Percentiles rank a stretch among this genome's conserved stretches.
phyloP scores from a whole-genome alignment of 2,888 invertebrate genomes.

The Dendrolimus pini region DNA sequence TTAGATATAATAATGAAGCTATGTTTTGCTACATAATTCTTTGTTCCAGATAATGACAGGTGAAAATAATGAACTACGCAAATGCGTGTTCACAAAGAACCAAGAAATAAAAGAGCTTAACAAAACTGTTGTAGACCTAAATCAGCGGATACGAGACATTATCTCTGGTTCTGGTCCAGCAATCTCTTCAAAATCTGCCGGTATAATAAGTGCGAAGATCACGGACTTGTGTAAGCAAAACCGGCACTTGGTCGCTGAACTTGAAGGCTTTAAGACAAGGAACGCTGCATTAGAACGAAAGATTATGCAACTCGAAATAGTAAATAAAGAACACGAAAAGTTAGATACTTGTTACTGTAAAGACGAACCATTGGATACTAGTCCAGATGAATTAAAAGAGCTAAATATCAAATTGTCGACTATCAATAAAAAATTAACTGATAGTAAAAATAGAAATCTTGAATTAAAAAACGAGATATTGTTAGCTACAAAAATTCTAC shows the following conservation, averaged over 20 bases:
- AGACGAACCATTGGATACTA: slow-evolving; percentile 58
- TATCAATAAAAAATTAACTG: slow-evolving; percentile 80
- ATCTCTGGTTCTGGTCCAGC: slow-evolving; percentile 63
- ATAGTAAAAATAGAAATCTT: slow-evolving; percentile 81
- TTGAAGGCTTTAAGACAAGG: slow-evolving; percentile 77
- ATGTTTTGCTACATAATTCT: too few relatives aligned
- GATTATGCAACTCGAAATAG: slow-evolving; percentile 56
- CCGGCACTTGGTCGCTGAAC: slow-evolving; percentile 78
- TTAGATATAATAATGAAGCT: too few relatives aligned
- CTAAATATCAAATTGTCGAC: slow-evolving; percentile 77
- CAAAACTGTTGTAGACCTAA: slow-evolving; percentile 55
- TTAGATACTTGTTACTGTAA: slow-evolving; percentile 53
- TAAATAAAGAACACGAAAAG: slow-evolving; percentile 51
- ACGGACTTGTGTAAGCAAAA: slow-evolving; percentile 81
- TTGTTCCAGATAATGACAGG: slow-evolving; percentile 64
- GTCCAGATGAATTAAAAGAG: slow-evolving; percentile 72
- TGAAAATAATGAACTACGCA: slow-evolving; percentile 74
- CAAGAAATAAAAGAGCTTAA: slow-evolving; percentile 56
- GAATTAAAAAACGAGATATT: slow-evolving; percentile 84
- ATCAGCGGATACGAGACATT: slow-evolving; percentile 67
- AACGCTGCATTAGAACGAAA: slow-evolving; percentile 72
- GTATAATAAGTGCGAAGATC: slow-evolving; percentile 79
- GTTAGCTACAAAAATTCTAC: slow-evolving; percentile 82
- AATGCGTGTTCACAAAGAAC: slow-evolving; percentile 66
- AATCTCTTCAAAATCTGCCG: slow-evolving; percentile 67